A percentile compares a stretch with the other conserved stretches of the same genome.
Conservation (phyloP, 2,797 vertebrate genomes). For the Myotis vivesi region DNA sequence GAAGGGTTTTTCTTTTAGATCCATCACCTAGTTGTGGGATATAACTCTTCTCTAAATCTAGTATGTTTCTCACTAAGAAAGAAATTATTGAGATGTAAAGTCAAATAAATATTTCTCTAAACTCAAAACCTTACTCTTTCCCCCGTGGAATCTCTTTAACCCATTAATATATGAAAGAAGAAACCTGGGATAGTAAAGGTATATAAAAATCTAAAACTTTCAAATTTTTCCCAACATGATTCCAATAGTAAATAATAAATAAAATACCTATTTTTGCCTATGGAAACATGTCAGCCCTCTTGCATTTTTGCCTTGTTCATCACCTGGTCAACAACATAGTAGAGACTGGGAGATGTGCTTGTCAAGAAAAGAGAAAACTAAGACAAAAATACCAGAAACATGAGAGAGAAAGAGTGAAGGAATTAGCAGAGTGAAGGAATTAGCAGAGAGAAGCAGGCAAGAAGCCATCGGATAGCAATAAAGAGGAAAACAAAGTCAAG, state of each 20-base stretch:
- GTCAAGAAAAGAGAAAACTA: neutral
- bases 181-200: neutral
- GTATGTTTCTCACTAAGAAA: neutral
- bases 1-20: neutral
- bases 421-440: neutral
- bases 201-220: neutral
- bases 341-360: neutral
- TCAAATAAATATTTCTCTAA: neutral
- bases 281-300: neutral
- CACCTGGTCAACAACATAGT: neutral
- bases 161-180: neutral
- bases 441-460: neutral
- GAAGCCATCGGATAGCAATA: neutral
- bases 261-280: neutral
- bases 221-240: neutral
- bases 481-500: neutral
- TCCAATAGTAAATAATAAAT: neutral
- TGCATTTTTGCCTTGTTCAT: neutral
- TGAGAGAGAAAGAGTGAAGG: neutral
- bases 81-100: neutral
- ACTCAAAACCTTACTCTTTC: neutral
- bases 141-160: neutral
- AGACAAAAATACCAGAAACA: neutral
- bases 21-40: neutral
- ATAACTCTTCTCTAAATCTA: neutral